These are phyloP conservation scores for Diabrotica undecimpunctata DNA, from an alignment of 1,140 invertebrate genomes.

Conservation along the genomic window DNA sequence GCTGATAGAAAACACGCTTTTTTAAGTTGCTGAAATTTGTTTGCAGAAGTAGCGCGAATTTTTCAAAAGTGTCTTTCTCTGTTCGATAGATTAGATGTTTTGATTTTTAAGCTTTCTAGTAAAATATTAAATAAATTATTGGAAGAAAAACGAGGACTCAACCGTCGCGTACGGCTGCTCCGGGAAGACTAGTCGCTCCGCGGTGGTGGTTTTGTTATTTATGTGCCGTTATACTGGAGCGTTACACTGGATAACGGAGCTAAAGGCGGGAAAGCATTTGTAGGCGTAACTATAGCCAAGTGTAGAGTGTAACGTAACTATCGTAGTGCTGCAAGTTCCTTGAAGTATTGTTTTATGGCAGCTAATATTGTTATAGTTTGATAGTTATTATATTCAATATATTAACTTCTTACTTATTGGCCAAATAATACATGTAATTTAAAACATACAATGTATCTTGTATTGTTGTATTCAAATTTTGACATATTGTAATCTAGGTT, in stretches of 20 bases:
- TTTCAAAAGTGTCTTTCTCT: slow-evolving; percentile 4
- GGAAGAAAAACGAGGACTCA: slow-evolving; percentile 25
- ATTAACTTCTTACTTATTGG: no score
- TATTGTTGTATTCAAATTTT: no score
- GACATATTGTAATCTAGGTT: no score
- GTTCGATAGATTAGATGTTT: not conserved
- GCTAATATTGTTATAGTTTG: no score
- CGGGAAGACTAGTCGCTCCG: slow-evolving; percentile 32
- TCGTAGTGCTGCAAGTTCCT: no score
- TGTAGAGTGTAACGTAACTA: no score
- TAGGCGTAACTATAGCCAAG: no score
- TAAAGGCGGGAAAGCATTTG: not conserved
- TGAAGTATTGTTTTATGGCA: no score
- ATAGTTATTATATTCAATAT: no score
- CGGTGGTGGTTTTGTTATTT: slow-evolving; percentile 3
- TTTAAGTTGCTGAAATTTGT: not conserved
- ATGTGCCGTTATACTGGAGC: not conserved
- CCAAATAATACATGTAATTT: no score
- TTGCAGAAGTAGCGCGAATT: not conserved
- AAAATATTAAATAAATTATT: slow-evolving; percentile 8
- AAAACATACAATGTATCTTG: no score
- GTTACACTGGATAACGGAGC: not conserved
- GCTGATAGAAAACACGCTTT: not conserved
- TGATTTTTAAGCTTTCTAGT: not conserved
- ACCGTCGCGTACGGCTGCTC: slow-evolving; percentile 31